Evolutionary conservation across 1,140 invertebrate genomes (phyloP).

Genomic region (Triops longicaudatus): DNA sequence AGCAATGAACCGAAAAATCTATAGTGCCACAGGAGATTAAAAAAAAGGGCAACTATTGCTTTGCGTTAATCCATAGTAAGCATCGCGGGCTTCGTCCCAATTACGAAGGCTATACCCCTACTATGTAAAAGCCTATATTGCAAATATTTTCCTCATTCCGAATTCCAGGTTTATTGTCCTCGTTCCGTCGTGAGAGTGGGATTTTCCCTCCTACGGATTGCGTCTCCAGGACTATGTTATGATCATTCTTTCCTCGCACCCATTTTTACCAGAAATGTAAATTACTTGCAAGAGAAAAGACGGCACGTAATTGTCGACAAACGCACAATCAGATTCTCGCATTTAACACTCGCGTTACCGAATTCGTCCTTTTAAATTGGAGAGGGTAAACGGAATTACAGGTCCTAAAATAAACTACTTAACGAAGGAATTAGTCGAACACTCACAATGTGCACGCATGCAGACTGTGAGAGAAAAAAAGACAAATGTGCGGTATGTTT

Average conservation of each 20-base stretch:
- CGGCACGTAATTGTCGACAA: too few relatives aligned
- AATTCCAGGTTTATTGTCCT: background rate
- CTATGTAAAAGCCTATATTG: background rate
- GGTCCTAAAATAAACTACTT: background rate
- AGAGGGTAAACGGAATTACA: background rate
- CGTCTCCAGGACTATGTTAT: too few relatives aligned
- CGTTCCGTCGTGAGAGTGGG: background rate
- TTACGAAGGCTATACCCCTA: background rate
- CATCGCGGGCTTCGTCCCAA: background rate
- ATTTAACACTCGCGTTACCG: background rate
- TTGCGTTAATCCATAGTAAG: background rate
- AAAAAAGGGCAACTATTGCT: background rate
- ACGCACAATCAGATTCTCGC: too few relatives aligned
- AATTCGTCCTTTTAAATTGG: background rate
- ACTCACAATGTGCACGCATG: background rate
- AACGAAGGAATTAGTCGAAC: background rate
- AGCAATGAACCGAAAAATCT: background rate
- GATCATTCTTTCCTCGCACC: too few relatives aligned
- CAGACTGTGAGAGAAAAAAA: background rate
- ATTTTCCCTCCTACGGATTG: too few relatives aligned
- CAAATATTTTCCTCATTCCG: background rate
- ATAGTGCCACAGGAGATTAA: background rate
- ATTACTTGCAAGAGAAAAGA: too few relatives aligned
- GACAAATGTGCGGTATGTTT: background rate
- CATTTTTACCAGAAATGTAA: too few relatives aligned